A percentile compares a stretch with the other conserved stretches of the same genome.
Conservation (phyloP, 2,113 vertebrate species). For the Periophthalmus modestus region DNA sequence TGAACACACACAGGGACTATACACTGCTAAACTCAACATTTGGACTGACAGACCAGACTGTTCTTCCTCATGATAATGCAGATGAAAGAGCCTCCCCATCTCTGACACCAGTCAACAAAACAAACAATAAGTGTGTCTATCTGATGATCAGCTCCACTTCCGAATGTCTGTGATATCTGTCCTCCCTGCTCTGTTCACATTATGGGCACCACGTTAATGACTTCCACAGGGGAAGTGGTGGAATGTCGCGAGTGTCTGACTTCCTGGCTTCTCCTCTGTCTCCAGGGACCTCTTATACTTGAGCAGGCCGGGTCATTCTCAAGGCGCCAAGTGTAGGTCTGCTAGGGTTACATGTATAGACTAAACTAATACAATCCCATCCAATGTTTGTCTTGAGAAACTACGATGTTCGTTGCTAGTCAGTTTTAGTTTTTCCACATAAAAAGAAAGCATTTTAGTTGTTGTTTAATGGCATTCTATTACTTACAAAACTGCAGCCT, state of each 20-base stretch:
- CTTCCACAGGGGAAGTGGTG: slow-evolving; percentile 77
- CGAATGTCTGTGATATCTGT: slow-evolving; percentile 43
- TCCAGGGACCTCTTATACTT: slow-evolving; percentile 48
- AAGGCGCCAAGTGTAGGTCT: slow-evolving; percentile 29
- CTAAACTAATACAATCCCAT: background rate
- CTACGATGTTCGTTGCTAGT: too few species aligned
- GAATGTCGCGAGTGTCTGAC: slow-evolving; percentile 73
- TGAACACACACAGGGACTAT: background rate
- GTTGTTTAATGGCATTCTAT: background rate
- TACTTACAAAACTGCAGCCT: background rate
- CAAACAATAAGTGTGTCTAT: slow-evolving; percentile 57
- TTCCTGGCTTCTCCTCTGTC: slow-evolving; percentile 63
- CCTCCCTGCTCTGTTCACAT: slow-evolving; percentile 38
- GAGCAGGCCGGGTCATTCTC: slow-evolving; percentile 38
- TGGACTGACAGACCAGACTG: background rate
- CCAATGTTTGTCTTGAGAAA: too few species aligned
- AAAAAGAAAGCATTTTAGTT: background rate
- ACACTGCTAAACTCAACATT: background rate
- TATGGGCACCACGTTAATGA: slow-evolving; percentile 65
- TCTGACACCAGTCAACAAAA: slow-evolving; percentile 36
- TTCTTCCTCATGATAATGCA: background rate
- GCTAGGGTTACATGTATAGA: too few species aligned
- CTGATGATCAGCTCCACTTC: slow-evolving; percentile 58
- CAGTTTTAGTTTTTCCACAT: background rate
- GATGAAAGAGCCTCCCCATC: slow-evolving; percentile 6